Evolutionary conservation across 2,113 vertebrate genomes (phyloP), one percentile per base, ranked within the genome.

Genomic region (Nycticryphes semicollaris): DNA sequence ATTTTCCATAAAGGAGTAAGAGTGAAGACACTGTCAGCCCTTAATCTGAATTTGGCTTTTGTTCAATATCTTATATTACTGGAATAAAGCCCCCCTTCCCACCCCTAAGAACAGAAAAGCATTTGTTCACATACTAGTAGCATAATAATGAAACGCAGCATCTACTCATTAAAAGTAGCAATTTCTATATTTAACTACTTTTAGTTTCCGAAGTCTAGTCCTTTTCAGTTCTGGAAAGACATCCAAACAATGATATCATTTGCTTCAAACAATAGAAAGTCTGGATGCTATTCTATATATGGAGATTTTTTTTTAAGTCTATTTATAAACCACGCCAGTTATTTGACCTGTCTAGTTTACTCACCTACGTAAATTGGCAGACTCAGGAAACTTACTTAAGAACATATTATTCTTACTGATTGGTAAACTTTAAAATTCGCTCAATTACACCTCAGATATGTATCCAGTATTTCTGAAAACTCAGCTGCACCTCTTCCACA

Each of bases 221-320:
- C 68, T 93, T 96, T 94, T 95, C 84, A 86, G 93, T 63, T 96
- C 92, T 95, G 89, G 93, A 96, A 96, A 95, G 96, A 93, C 95
- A 94, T 96, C 92, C 89, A 96, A 97, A 91, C 75, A 94, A 95
- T 97, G 96, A 97, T 95, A 96, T 97, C 96, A 97, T 92, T 96
- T 92, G 84, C 69, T 94, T 97, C 95, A 95, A 96, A 97, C 96
- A 97, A 97, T 96, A 97, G 96, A 96, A 97, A 96, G 97, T 95
- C 97, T 96, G 96, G 97, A 94, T 94, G 64, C 90, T 97, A 94
- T 79, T 96, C 97, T 97, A 97, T 97, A 96, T 96, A 97, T 79
- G 97, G 97, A 93, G 75, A 78, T 93, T 89, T 91, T 94, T 76
- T 76, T 94, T 95, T 93, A 64, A 84, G 89, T 89, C 97, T 97